Conservation (phyloP, 2,888 invertebrate genomes). For the Pseudoips prasinana region DNA sequence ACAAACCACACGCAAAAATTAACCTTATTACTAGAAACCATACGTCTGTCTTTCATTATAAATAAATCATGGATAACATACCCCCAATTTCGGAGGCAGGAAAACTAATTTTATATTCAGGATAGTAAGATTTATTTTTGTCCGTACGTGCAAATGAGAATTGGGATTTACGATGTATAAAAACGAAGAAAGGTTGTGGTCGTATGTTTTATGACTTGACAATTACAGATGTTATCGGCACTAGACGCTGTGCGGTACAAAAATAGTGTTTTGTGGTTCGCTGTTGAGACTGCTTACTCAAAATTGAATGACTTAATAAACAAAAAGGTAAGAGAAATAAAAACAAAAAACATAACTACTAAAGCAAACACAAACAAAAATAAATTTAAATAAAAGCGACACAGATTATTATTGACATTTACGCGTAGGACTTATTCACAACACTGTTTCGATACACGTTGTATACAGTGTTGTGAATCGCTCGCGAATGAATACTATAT, state of each 20-base stretch:
- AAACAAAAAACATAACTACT: too few relatives aligned
- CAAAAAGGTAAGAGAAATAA: too few relatives aligned
- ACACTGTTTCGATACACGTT: too few relatives aligned
- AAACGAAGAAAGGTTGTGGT: slow-evolving; percentile 14
- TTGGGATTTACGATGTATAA: slow-evolving; percentile 16
- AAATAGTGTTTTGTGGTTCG: too few relatives aligned
- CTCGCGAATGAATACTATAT: too few relatives aligned
- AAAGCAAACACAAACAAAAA: too few relatives aligned
- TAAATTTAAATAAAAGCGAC: too few relatives aligned
- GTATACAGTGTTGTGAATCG: too few relatives aligned
- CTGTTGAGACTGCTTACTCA: too few relatives aligned
- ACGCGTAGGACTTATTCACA: too few relatives aligned
- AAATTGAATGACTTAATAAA: too few relatives aligned
- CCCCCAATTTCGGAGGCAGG: background rate
- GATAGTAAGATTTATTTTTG: slow-evolving; percentile 4
- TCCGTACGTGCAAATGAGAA: slow-evolving; percentile 8
- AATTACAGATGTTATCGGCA: slow-evolving; percentile 23
- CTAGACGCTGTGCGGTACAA: slow-evolving; percentile 12
- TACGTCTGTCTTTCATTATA: slow-evolving; percentile 1
- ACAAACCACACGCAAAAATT: slow-evolving; percentile 6
- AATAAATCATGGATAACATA: background rate
- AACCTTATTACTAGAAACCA: background rate
- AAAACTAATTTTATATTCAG: background rate
- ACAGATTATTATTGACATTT: too few relatives aligned
- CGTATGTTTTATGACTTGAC: slow-evolving; percentile 27